These are phyloP conservation scores for Dendronephthya gigantea DNA, from an alignment of 64 coral and sea anemone species.

Conservation along the genomic window DNA sequence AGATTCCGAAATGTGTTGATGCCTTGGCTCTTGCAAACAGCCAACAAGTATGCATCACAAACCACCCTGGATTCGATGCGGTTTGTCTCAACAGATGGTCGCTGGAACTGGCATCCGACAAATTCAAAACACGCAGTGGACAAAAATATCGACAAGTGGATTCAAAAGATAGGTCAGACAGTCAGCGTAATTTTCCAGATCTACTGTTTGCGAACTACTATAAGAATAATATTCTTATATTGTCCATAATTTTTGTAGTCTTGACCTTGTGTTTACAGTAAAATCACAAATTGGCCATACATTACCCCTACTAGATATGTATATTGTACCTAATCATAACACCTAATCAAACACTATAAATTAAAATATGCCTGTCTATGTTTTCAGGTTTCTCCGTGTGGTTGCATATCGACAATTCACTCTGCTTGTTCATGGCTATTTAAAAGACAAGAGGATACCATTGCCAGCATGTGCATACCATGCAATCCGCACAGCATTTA, in stretches of 20 bases:
- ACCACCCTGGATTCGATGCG: not conserved
- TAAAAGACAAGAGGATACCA: not conserved
- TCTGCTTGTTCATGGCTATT: not conserved
- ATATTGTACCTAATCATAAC: not conserved
- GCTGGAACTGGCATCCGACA: not conserved
- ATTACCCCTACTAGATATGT: not conserved
- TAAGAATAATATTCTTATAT: not conserved
- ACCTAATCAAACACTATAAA: not conserved
- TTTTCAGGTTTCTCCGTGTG: not conserved
- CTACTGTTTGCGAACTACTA: not conserved
- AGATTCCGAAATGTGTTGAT: not conserved
- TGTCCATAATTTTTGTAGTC: not conserved
- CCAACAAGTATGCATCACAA: not conserved
- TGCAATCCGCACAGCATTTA: not conserved
- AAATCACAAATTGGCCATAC: too few species aligned
- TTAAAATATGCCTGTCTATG: not conserved
- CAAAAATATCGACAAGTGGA: not conserved
- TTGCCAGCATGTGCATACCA: not conserved
- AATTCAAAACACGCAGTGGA: not conserved
- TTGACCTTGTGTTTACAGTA: not conserved
- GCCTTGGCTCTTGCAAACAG: not conserved
- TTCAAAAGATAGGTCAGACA: not conserved
- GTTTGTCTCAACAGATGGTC: not conserved
- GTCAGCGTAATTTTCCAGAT: not conserved
- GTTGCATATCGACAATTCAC: not conserved